phyloP scores from a whole-genome alignment of 1,140 invertebrate species.

The Cardiocondyla obscurior region DNA sequence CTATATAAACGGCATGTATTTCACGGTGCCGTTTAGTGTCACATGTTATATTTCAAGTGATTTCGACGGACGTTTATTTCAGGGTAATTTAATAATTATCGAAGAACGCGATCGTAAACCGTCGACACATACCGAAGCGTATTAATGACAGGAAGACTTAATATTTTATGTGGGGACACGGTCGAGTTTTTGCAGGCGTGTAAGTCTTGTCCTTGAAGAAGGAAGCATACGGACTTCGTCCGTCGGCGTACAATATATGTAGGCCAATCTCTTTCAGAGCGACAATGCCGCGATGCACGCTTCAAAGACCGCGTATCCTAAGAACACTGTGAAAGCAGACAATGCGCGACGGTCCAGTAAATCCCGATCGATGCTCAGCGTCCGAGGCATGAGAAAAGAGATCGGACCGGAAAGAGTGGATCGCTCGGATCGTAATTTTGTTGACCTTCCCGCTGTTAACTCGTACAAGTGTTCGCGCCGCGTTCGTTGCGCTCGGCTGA shows the following conservation, averaged over 20 bases:
- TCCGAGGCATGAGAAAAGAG: slow-evolving; percentile 52
- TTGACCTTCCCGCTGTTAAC: slow-evolving; percentile 35
- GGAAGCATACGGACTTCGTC: not conserved
- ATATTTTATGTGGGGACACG: slow-evolving; percentile 9
- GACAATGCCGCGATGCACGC: slow-evolving; percentile 33
- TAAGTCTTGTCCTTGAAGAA: not conserved
- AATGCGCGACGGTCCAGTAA: slow-evolving; percentile 63
- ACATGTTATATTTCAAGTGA: slow-evolving; percentile 15
- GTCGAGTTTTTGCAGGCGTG: not conserved
- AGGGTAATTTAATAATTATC: not conserved
- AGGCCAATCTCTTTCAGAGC: slow-evolving; percentile 41
- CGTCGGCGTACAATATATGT: slow-evolving; percentile 22
- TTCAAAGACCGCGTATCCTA: slow-evolving; percentile 51
- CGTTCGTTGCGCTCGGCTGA: not conserved
- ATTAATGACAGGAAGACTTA: not conserved
- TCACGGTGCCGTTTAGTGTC: not conserved
- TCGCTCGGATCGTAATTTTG: slow-evolving; percentile 20
- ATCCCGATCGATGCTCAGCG: slow-evolving; percentile 56
- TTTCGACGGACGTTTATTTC: slow-evolving; percentile 26
- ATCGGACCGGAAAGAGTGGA: slow-evolving; percentile 45
- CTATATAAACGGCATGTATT: slow-evolving; percentile 1
- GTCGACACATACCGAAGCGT: not conserved
- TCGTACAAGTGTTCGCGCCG: slow-evolving; percentile 9
- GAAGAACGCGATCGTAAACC: slow-evolving; percentile 1
- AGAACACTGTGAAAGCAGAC: slow-evolving; percentile 57